Base-by-base conservation (phyloP, 2,888 invertebrate species). In the Watsonalla binaria region DNA sequence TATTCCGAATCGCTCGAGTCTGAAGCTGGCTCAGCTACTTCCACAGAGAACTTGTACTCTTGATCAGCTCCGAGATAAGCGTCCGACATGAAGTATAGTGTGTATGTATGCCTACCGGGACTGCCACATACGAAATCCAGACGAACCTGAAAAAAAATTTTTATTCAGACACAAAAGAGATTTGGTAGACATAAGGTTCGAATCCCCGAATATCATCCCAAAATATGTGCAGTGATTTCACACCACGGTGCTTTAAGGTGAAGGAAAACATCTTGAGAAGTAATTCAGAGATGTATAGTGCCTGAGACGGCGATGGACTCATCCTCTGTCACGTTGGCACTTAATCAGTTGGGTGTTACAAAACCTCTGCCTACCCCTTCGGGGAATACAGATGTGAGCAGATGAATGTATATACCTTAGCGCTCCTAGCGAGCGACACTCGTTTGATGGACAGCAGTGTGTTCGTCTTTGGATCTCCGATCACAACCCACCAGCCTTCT, bases 41-140 rank as follows among this genome's bases (percentile, higher is more conserved):
- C 95, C 11, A 97, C 95, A 0, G 92, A 93, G 83, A 99, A 97
- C 86, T 96, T 96, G 90, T 99, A 99, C 88, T 99, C 99, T 86
- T 99, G 99, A 92, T 99, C 99, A 75, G 99, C 99, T 7, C 99
- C 99, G 76, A 99, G 94, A 85, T 99, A 99, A 0, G 99, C 96
- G 85, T 99, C 99, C 72, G 98, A 98, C 98, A 99, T 99, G 88
- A 97, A 99, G 91, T 98, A 99, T 52, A 99, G 90, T 0, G 97
- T 97, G 86, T 98, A 99, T 11, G 95, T 94, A 84, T 98, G 97
- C 35, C 95, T 94, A 6, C 98, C 97, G 0, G 96, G 93, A 57
- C 94, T 93, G 0, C 98, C 98, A 35, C 98, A 98, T 42, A 98
- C 96, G 85, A 99, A 99, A 86, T 98, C 98, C 51, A 98, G 88